Percentiles rank a stretch among this genome's conserved stretches.
Evolutionary conservation across 2,888 invertebrate species (phyloP).

Genomic region (Unio delphinus): DNA sequence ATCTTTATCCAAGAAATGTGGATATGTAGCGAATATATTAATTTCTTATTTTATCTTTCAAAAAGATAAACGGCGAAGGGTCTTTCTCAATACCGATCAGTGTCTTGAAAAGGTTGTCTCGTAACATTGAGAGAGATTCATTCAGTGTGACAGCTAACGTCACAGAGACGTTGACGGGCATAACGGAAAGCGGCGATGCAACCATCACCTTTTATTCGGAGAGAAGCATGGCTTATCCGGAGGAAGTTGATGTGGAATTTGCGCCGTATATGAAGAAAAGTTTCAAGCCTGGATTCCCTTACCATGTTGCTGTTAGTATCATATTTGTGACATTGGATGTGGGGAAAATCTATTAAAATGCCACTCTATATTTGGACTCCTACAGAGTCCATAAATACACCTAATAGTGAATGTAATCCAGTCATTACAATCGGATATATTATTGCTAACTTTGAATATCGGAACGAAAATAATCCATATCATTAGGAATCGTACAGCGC

Average conservation of each 20-base stretch:
- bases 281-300: conserved; percentile 36
- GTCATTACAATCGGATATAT: no score
- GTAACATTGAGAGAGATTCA: conserved; percentile 20
- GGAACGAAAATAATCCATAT: no score
- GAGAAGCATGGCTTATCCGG: conserved; percentile 73
- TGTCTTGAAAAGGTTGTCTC: conserved; percentile 23
- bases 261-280: conserved; percentile 32
- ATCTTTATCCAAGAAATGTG: neutral
- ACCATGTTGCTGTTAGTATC: conserved; percentile 16
- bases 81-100: conserved; percentile 29
- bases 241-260: conserved; percentile 23
- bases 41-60: neutral
- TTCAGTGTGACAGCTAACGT: conserved; percentile 80
- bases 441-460: no score
- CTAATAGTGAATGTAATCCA: no score
- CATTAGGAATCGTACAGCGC: no score
- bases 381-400: no score
- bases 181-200: conserved; percentile 84
- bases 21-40: neutral
- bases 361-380: neutral
- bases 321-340: neutral
- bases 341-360: no score
- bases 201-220: conserved; percentile 84
- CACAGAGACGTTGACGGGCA: conserved; percentile 89
- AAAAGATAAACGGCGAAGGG: conserved; percentile 40